Base-by-base conservation (phyloP, 92 coral and sea anemone species). In the Metridium senile region DNA sequence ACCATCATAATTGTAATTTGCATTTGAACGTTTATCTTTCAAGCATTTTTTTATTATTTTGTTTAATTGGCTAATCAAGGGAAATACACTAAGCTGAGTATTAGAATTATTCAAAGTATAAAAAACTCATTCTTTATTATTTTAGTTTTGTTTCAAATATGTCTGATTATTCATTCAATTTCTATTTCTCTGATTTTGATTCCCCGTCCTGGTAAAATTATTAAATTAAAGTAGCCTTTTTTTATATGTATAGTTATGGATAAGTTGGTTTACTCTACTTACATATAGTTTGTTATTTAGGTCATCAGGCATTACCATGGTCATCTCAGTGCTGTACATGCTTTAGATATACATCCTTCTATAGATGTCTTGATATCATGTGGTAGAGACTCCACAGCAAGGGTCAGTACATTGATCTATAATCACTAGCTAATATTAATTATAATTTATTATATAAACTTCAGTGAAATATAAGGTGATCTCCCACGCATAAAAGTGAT, bases 301-400 rank as follows among this genome's bases (percentile, higher is more conserved):
- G 99, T 95, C 31, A 93, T 95, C 58, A 86, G 99, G 33, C 97
- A 92, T 78, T 95, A 95, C 66, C 99, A 95, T 76, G 99, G 99
- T 63, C 99, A 95, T 71, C 89, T 95, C 0, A 95, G 99, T 87
- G 99, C 99, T 25, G 97, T 95, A 51, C 82, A 95, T 62, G 90
- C 93, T 25, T 71, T 92, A 49, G 97, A 93, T 51, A 82, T 95
- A 54, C 99, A 95, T 63, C 99, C 99, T 26, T 92, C 99, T 28
- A 95, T 95, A 62, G 99, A 95, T 74, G 99, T 95, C 43, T 84
- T 95, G 35, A 70, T 95, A 58, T 86, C 99, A 1, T 93, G 95
- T 76, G 99, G 99, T 52, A 84, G 99, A 71, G 99, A 95, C 87
- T 88, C 99, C 49, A 95, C 99, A 62, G 88, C 99, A n/a, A 86